Evolutionary conservation across 2,113 vertebrate species (phyloP).

Genomic region (Tragelaphus strepsiceros): DNA sequence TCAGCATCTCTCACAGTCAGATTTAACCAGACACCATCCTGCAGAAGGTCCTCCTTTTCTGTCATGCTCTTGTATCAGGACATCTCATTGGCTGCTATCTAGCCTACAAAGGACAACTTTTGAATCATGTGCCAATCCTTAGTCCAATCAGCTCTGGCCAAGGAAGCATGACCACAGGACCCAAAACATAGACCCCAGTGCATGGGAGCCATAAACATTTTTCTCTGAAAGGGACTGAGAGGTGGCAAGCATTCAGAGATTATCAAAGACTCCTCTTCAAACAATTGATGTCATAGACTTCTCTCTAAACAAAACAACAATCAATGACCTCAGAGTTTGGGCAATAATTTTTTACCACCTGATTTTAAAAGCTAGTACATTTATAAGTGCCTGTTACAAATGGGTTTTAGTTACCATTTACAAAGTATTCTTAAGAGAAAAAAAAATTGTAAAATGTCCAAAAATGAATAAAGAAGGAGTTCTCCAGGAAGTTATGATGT

Average conservation of each 20-base stretch:
- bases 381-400: neutral
- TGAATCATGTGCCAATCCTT: neutral
- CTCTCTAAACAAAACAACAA: neutral
- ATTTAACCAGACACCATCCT: neutral
- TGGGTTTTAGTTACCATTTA: neutral
- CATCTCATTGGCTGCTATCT: neutral
- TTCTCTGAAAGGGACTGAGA: neutral
- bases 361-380: neutral
- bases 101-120: neutral
- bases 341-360: neutral
- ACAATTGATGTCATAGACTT: neutral
- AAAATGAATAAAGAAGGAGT: neutral
- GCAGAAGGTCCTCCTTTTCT: neutral
- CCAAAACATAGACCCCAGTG: neutral
- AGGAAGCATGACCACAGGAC: neutral
- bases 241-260: neutral
- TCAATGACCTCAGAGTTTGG: neutral
- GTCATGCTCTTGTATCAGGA: neutral
- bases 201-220: neutral
- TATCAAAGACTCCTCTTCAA: neutral
- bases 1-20: neutral
- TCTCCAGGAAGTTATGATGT: neutral
- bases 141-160: neutral
- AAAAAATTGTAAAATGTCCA: neutral
- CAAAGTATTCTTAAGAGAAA: neutral